phyloP scores from a whole-genome alignment of 2,797 vertebrate genomes.

The Brachymystax lenok region DNA sequence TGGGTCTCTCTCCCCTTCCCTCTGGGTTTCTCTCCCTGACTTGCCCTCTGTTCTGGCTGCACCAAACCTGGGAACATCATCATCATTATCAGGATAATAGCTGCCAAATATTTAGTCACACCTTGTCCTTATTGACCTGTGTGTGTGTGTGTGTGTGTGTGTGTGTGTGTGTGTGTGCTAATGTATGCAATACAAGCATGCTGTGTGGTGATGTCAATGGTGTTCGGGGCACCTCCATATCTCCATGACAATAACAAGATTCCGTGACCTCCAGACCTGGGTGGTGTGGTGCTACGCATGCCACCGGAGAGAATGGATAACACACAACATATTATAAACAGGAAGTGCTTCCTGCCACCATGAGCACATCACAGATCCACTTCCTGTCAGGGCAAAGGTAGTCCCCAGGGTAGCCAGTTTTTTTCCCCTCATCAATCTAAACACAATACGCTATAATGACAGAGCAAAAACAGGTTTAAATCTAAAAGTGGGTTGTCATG shows the following conservation, averaged over 20 bases:
- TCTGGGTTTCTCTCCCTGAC: too few relatives aligned
- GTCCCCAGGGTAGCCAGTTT: neutral
- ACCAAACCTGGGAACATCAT: neutral
- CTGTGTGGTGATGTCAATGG: neutral
- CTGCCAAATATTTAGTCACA: too few relatives aligned
- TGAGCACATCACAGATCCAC: neutral
- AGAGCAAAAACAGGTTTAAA: too few relatives aligned
- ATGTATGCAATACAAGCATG: neutral
- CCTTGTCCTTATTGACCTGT: too few relatives aligned
- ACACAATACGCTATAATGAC: too few relatives aligned
- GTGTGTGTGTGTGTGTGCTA: neutral
- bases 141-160: too few relatives aligned
- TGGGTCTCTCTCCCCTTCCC: too few relatives aligned
- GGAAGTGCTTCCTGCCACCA: neutral
- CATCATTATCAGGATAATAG: conserved; percentile 1
- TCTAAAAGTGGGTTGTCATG: too few relatives aligned
- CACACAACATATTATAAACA: neutral
- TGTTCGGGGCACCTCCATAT: neutral
- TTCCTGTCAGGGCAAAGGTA: conserved; percentile 1
- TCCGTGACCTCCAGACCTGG: neutral
- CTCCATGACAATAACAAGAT: neutral
- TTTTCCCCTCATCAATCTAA: too few relatives aligned
- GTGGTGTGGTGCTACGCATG: neutral
- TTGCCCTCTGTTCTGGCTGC: neutral
- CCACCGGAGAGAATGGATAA: neutral